Evolutionary conservation across 2,888 invertebrate species (phyloP).

Genomic region (Reticulitermes lucifugus): DNA sequence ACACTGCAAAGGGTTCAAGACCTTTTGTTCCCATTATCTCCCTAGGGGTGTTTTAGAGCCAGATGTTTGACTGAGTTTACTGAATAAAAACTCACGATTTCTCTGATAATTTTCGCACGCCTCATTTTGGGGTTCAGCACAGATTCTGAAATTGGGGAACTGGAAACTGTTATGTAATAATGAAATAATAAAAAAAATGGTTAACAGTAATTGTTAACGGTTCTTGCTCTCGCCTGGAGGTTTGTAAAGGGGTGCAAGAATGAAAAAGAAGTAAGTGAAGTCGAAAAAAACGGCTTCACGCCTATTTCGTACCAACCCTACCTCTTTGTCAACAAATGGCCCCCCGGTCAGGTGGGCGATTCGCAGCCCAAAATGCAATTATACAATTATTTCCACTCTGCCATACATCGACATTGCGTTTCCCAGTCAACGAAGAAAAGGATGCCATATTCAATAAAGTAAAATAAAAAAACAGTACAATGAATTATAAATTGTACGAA

Average conservation of each 20-base stretch:
- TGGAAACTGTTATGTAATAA: background rate
- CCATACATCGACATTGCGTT: background rate
- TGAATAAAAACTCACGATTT: conserved; percentile 31
- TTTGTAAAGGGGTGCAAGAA: conserved; percentile 15
- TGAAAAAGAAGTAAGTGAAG: conserved; percentile 43
- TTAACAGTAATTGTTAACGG: background rate
- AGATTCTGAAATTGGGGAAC: background rate
- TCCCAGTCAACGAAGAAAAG: background rate
- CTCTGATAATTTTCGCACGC: background rate
- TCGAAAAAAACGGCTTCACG: conserved; percentile 48
- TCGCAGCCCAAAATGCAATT: background rate
- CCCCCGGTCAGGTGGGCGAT: conserved; percentile 44
- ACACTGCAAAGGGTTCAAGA: background rate
- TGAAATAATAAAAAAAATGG: background rate
- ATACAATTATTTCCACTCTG: conserved; percentile 11
- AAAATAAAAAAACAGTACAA: background rate
- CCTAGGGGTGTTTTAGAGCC: conserved; percentile 45
- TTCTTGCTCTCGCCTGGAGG: background rate
- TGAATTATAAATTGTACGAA: background rate
- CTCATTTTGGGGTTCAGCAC: no score
- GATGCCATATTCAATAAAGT: background rate
- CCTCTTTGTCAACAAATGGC: conserved; percentile 37
- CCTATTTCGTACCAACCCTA: conserved; percentile 32
- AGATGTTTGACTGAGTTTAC: conserved; percentile 38
- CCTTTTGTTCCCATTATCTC: conserved; percentile 43